Base-by-base conservation (phyloP, 2,113 vertebrate genomes). In the Pitta sordida region DNA sequence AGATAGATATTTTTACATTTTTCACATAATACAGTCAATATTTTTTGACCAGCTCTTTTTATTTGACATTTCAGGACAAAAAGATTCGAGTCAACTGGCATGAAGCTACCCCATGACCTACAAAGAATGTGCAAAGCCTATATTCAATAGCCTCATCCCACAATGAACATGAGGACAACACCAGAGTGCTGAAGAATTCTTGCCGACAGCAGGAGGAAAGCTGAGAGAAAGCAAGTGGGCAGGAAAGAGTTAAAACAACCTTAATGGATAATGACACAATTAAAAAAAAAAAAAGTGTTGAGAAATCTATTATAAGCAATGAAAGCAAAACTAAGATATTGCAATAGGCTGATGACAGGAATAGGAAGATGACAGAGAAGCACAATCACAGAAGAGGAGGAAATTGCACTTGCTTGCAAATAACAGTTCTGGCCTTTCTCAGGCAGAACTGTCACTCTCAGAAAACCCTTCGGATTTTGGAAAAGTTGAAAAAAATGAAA, bases 231-330 rank as follows among this genome's bases (percentile, higher is more conserved):
- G 60, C 44, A 93, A 48, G 30, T 83, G 86, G 21, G 68, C 43
- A 88, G 73, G 69, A 91, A 93, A 92, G 34, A 80, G 83, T 86
- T 91, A 36, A 94, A n/a, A 91, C 37, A 71, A 22, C 84, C 70
- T 70, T 60, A 83, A 84, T 41, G n/a, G 58, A 48, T 65, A 94
- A 59, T 0, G 2, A 55, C 41, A 68, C 73, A n/a, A 76, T 59
- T 43, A 1, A 8, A 30, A 49, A 49, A 80, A 88, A n/a, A 67
- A 43, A 30, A 56, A 49, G 7, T 30, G 13, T 75, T 64, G 74
- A 69, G 67, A 59, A 91, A 82, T 55, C 46, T 44, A 77, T 67
- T 84, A 55, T 59, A 87, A 80, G 20, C 41, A 91, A 55, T 46
- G 32, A 80, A 90, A 80, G 7, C 26, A 83, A 93, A 78, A 84